Base-by-base conservation (phyloP, 2,797 vertebrate species). In the Sebastes melanostomus region DNA sequence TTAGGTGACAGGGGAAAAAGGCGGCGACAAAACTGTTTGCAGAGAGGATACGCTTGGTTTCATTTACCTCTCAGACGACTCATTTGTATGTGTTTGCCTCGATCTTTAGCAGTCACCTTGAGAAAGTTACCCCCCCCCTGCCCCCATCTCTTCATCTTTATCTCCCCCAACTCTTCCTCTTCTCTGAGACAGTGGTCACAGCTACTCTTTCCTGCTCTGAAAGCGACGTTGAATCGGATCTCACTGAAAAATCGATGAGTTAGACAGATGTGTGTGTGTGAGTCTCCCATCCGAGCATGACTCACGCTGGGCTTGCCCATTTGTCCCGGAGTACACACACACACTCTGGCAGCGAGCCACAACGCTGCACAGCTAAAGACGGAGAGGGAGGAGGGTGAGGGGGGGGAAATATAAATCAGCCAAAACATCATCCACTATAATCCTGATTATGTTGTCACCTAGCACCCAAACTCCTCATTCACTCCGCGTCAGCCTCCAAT, bases 61-160 rank as follows among this genome's bases (percentile, higher is more conserved):
- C 72, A 38, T 34, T 78, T 71, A 32, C 63, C 70, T 76, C 83
- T 68, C 78, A 13, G 84, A 71, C 61, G 52, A 18, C 87, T 93
- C 86, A 90, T 93, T 86, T 91, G 87, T 92, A 91, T 91, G 87
- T 88, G 80, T 78, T 88, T 77, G 88, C 58, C 1, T 79, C 77
- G 78, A 82, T 89, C 89, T 78, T 72, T 5, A 4, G 76, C 82
- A 90, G 92, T 94, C 89, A 95, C 93, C 92, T 95, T 93, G 88
- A 90, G 78, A 73, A 73, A 85, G 76, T 32, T 60, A 12, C 50
- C 54, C 68, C 65, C 61, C 46, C 18, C 8, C 50, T 4, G 4
- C 34, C 13, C 5, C 13, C 5, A 81, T 91, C 78, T 75, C 75
- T 77, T 82, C 79, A 91, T 92, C 89, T 89, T 92, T 90, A 86